phyloP scores from a whole-genome alignment of 2,797 vertebrate species.

The Rhinophrynus dorsalis region DNA sequence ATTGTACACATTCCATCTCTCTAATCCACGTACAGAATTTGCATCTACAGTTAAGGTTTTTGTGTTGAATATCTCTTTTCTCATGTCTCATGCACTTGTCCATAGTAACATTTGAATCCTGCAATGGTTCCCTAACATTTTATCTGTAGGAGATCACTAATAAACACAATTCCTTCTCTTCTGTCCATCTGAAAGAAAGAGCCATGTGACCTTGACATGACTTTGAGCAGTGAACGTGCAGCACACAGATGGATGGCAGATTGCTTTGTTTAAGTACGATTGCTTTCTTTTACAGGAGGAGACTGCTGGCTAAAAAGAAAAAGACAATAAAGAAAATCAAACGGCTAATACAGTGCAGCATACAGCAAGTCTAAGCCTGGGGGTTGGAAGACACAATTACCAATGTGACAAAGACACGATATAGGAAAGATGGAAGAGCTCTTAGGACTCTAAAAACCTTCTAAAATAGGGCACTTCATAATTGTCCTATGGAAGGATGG shows the following conservation, averaged over 20 bases:
- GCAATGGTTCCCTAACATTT: slow-evolving; percentile 19
- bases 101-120: slow-evolving; percentile 34
- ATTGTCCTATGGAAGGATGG: slow-evolving; percentile 43
- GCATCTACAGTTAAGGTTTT: slow-evolving; percentile 8
- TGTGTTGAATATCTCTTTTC: slow-evolving; percentile 9
- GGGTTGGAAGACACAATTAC: slow-evolving; percentile 49
- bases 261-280: slow-evolving; percentile 51
- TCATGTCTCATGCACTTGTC: background rate
- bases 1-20: too few species aligned
- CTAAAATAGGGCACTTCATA: slow-evolving; percentile 46
- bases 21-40: background rate
- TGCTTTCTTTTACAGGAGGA: slow-evolving; percentile 46
- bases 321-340: slow-evolving; percentile 43
- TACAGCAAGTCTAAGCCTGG: slow-evolving; percentile 44
- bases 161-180: slow-evolving; percentile 40
- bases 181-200: slow-evolving; percentile 17
- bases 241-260: slow-evolving; percentile 48
- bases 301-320: slow-evolving; percentile 47
- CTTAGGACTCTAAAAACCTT: slow-evolving; percentile 45
- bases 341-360: slow-evolving; percentile 44
- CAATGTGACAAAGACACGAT: slow-evolving; percentile 50
- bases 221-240: slow-evolving; percentile 30
- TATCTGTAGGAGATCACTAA: slow-evolving; percentile 6
- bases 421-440: slow-evolving; percentile 45
- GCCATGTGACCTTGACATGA: slow-evolving; percentile 43